Conservation (phyloP, 2,113 vertebrate species). For the Oreamnos americanus region DNA sequence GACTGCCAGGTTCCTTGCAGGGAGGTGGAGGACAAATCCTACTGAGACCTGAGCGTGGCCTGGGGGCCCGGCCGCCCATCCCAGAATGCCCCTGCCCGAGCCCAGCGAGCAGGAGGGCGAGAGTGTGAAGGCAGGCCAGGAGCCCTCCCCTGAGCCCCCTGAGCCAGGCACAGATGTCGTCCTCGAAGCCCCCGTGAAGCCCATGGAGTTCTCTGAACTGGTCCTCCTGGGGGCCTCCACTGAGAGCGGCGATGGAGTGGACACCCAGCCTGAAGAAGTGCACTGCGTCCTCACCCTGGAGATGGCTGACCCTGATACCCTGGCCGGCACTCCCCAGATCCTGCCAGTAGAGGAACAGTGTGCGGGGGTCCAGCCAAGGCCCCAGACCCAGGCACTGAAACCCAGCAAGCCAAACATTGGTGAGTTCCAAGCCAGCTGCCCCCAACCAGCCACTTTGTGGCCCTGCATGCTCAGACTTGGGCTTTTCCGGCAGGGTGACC, state of each 20-base stretch:
- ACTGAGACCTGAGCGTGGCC: background rate
- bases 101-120: background rate
- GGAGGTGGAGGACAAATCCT: background rate
- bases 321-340: background rate
- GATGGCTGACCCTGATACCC: background rate
- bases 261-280: background rate
- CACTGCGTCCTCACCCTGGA: background rate
- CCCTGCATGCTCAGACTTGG: background rate
- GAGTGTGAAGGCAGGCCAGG: background rate
- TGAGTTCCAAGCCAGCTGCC: background rate
- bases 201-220: conserved; percentile 11
- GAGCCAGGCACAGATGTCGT: rapidly evolving
- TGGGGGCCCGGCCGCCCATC: background rate
- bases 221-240: background rate
- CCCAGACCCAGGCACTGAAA: background rate
- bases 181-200: background rate
- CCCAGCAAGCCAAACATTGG: conserved; percentile 45
- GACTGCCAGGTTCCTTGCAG: background rate
- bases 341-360: background rate
- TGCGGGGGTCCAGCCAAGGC: background rate
- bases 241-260: background rate
- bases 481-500: background rate
- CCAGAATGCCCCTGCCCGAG: conserved; percentile 56
- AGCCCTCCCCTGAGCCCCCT: background rate
- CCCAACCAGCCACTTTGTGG: background rate